Percentiles rank a stretch among this genome's conserved stretches.
These are phyloP conservation scores for Choristoneura rosaceana DNA, from an alignment of 2,888 invertebrate genomes.

Conservation along the genomic window DNA sequence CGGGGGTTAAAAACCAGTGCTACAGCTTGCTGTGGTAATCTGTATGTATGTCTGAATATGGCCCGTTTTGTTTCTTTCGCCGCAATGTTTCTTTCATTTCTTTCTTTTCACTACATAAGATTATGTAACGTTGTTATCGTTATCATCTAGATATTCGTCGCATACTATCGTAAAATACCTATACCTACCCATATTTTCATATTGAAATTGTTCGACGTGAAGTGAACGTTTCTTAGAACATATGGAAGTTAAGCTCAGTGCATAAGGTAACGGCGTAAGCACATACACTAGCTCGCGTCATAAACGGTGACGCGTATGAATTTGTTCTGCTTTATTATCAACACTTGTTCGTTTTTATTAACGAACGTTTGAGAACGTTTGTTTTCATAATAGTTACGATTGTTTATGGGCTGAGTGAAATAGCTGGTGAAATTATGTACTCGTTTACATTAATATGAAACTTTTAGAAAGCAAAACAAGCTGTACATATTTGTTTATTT, in stretches of 20 bases:
- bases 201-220: slow-evolving; percentile 4
- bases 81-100: too few relatives aligned
- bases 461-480: not conserved
- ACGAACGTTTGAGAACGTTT: slow-evolving; percentile 20
- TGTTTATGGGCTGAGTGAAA: not conserved
- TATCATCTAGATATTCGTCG: too few relatives aligned
- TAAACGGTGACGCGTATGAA: slow-evolving; percentile 3
- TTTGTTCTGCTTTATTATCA: slow-evolving; percentile 30
- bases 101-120: too few relatives aligned
- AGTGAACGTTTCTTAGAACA: not conserved
- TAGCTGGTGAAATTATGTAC: not conserved
- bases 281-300: not conserved
- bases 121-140: too few relatives aligned
- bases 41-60: too few relatives aligned
- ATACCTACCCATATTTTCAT: not conserved
- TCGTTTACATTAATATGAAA: not conserved
- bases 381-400: slow-evolving; percentile 12
- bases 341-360: slow-evolving; percentile 23
- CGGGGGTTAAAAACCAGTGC: too few relatives aligned
- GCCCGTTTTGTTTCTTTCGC: too few relatives aligned
- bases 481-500: not conserved
- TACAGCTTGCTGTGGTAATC: too few relatives aligned
- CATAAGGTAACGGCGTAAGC: not conserved
- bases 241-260: not conserved
- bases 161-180: too few relatives aligned